A percentile compares a stretch with the other conserved stretches of the same genome.
Evolutionary conservation across 2,797 vertebrate genomes (phyloP).

Genomic region (Hydrophis major): DNA sequence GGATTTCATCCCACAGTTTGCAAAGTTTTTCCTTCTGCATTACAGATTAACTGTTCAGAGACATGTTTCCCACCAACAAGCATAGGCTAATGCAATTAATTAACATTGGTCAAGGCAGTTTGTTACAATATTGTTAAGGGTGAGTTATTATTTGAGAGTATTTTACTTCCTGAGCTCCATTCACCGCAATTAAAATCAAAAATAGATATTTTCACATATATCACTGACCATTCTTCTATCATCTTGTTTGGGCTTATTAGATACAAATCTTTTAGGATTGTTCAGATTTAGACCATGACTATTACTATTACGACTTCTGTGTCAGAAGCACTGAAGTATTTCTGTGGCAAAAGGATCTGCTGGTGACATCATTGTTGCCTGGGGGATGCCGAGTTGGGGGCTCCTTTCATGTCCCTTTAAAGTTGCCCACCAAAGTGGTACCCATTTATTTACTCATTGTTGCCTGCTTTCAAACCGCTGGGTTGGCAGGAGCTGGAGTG

Average conservation of each 20-base stretch:
- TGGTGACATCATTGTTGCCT: background rate
- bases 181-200: background rate
- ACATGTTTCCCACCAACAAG: conserved; percentile 52
- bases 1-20: conserved; percentile 62
- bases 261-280: background rate
- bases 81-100: conserved; percentile 15
- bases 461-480: background rate
- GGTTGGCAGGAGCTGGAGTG: background rate
- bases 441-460: background rate
- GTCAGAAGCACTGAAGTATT: background rate
- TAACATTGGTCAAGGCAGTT: conserved; percentile 24
- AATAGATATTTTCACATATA: background rate
- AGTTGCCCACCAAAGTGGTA: background rate
- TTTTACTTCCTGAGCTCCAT: background rate
- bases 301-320: too few species aligned
- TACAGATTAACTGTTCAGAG: conserved; percentile 50
- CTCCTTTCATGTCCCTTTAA: background rate
- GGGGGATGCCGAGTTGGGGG: background rate
- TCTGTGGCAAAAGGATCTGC: background rate
- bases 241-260: background rate
- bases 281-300: background rate
- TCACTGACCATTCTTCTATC: background rate
- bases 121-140: conserved; percentile 44
- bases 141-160: background rate
- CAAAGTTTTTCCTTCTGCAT: conserved; percentile 52